Percentiles rank a stretch among this genome's conserved stretches.
These are phyloP conservation scores for Hyperopisus bebe DNA, from an alignment of 2,113 vertebrate genomes.

Conservation along the genomic window DNA sequence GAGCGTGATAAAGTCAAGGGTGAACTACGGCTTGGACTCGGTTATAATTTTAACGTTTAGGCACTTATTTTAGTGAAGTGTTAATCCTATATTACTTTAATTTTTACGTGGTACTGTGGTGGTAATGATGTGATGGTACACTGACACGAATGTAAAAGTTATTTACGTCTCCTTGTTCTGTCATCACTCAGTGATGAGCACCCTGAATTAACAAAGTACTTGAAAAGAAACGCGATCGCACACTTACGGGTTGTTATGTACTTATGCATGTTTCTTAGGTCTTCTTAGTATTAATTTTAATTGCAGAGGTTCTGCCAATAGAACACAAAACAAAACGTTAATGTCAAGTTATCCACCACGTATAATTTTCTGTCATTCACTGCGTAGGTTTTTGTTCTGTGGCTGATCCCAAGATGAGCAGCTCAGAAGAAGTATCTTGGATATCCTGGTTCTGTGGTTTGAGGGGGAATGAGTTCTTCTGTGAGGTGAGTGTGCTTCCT, in stretches of 20 bases:
- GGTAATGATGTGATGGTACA: background rate
- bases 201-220: background rate
- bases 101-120: background rate
- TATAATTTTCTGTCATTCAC: background rate
- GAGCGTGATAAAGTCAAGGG: background rate
- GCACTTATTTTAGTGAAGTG: background rate
- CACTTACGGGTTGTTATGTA: background rate
- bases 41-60: background rate
- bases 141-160: too few relatives aligned
- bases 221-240: background rate
- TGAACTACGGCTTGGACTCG: background rate
- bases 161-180: background rate
- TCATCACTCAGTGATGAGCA: background rate
- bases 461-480: constrained; percentile 89
- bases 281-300: background rate
- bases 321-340: background rate
- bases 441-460: constrained; percentile 94
- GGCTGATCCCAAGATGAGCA: constrained; percentile 73
- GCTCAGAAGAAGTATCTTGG: constrained; percentile 91
- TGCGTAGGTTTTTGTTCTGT: background rate
- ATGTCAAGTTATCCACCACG: background rate
- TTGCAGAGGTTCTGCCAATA: background rate
- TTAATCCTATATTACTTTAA: background rate
- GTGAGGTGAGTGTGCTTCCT: constrained; percentile 64
- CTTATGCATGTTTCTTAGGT: background rate